Evolutionary conservation across 2,888 invertebrate genomes (phyloP).

Genomic region (Metallyticus violacea): DNA sequence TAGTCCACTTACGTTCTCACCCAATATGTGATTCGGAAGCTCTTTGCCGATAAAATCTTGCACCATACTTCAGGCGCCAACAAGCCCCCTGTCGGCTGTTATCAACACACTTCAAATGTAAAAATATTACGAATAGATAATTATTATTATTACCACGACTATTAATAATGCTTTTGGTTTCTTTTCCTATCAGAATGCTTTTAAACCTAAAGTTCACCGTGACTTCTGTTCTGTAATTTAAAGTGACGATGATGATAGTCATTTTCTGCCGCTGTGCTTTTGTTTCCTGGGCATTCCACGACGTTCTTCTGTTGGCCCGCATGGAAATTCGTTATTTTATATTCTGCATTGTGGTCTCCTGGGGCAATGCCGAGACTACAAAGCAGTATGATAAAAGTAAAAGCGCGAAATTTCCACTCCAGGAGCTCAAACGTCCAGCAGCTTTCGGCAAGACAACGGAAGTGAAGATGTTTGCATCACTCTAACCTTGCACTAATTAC

Average conservation of each 20-base stretch:
- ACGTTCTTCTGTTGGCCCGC: not conserved
- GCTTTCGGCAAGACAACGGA: too few relatives aligned
- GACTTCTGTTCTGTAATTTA: constrained; percentile 12
- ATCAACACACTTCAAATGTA: constrained; percentile 14
- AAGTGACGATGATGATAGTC: constrained; percentile 11
- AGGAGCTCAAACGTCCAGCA: too few relatives aligned
- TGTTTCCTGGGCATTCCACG: not conserved
- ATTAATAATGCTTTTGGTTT: not conserved
- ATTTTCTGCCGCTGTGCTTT: not conserved
- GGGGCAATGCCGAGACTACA: too few relatives aligned
- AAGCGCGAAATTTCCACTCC: too few relatives aligned
- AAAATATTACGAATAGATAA: constrained; percentile 11
- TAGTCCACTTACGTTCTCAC: not conserved
- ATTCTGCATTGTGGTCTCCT: not conserved
- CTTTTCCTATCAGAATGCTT: constrained; percentile 1
- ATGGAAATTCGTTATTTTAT: not conserved
- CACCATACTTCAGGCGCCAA: not conserved
- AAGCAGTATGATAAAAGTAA: too few relatives aligned
- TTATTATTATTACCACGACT: constrained; percentile 9
- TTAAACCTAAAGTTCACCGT: not conserved
- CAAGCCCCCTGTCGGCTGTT: not conserved
- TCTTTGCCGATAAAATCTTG: constrained; percentile 3
- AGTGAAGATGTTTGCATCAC: too few relatives aligned
- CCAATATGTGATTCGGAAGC: not conserved
- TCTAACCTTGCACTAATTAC: too few relatives aligned